Base-by-base conservation (phyloP, 2,113 vertebrate genomes). In the Crotalus viridis region DNA sequence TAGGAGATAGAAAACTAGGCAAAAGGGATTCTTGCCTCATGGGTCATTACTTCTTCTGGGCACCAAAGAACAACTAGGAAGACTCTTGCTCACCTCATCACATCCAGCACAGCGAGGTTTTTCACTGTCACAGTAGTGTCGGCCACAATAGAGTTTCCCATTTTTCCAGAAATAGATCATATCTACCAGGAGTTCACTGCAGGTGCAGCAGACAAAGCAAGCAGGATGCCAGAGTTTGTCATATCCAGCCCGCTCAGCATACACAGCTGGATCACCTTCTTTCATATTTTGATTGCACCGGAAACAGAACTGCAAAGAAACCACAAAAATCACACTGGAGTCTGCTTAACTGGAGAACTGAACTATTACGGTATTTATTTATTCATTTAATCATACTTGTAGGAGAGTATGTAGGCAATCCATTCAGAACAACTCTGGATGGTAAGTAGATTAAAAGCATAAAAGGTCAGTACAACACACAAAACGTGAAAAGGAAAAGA, bases 101-200 rank as follows among this genome's bases (percentile, higher is more conserved):
- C 99, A 99, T 87, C 99, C 99, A 64, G 97, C 98, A 85, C 99
- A 99, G 19, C 99, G 99, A 0, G 99, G 99, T 95, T 99, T 99
- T 97, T 99, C 99, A 0, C 99, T 99, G 95, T 99, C 99, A 85
- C 99, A 99, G 1, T 99, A 99, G 95, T 99, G 99, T n/a, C 99
- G 98, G 91, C 99, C 99, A 88, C 99, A 99, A 96, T 98, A 99
- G 3, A 99, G 97, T 94, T 98, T 98, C 28, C 98, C 98, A 59
- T 98, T 99, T 97, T 99, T 99, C 98, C 98, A 99, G 97, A 99
- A 99, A 96, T 99, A 99, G 96, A 99, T 99, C 99, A 99, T 99
- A 97, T 99, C 99, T 1, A 99, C 99, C 56, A 99, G 98, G 54
- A 99, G 98, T 59, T 99, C 99, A 0, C 22, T 33, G 90, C 99